phyloP scores from a whole-genome alignment of 2,113 vertebrate genomes.

The Alligator mississippiensis region DNA sequence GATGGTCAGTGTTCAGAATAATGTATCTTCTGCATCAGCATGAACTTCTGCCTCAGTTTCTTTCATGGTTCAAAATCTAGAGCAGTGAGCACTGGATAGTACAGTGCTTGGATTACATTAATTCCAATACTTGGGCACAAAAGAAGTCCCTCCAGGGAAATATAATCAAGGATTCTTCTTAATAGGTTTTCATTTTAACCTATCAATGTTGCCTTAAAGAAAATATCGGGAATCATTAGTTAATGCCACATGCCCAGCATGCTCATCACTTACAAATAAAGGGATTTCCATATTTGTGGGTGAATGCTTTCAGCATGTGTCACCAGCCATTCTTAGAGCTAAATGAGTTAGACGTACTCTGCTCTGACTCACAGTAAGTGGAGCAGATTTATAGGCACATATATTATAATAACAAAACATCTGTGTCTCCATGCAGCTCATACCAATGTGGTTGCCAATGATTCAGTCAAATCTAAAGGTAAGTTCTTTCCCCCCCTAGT shows the following conservation, averaged over 20 bases:
- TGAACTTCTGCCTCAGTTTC: neutral
- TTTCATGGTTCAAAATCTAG: neutral
- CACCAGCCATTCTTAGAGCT: neutral
- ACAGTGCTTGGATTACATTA: neutral
- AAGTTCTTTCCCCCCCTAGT: slow-evolving; percentile 48
- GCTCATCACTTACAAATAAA: slow-evolving; percentile 1
- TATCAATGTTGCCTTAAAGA: neutral
- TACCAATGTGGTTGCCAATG: slow-evolving; percentile 99
- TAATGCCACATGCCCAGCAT: slow-evolving; percentile 12
- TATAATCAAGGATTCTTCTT: neutral
- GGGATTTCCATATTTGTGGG: neutral
- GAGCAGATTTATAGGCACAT: neutral
- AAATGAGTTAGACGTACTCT: neutral
- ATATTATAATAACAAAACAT: slow-evolving; percentile 27
- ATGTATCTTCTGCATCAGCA: neutral
- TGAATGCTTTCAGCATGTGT: neutral
- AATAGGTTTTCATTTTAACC: neutral
- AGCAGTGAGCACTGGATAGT: neutral
- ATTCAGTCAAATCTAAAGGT: slow-evolving; percentile 98
- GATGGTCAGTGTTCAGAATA: neutral
- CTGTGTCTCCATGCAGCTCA: slow-evolving; percentile 84
- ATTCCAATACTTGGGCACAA: neutral
- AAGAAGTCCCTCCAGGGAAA: neutral
- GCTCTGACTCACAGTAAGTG: neutral
- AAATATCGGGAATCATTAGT: slow-evolving; percentile 20